Base-by-base conservation (phyloP, 2,797 vertebrate genomes). In the Spizella passerina region DNA sequence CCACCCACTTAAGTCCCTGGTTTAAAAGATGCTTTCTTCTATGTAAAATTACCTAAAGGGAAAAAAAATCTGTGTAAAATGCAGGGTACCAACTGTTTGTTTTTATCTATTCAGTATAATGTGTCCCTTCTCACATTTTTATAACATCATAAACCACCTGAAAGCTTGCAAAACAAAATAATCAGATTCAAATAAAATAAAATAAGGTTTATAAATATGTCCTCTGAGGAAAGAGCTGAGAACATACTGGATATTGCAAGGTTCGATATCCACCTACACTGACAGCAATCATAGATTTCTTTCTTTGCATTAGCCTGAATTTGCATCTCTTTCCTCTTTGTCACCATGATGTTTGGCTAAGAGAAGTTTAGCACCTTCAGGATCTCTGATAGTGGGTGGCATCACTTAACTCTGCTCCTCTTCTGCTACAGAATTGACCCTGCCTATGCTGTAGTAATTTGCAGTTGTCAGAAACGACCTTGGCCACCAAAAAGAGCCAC, bases 371-470 rank as follows among this genome's bases (percentile, higher is more conserved):
- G 53, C 22, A 86, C 13, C 36, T 64, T 53, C 87, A 49, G 34
- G 10, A 63, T 59, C 34, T 60, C 34, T 57, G 36, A 38, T 7
- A 60, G 64, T 32, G 66, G 19, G 53, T 12, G 12, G 49, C 63
- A 86, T 36, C 47, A 64, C n/a, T 88, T 63, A 85, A 82, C 22
- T 63, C 23, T 21, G 49, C 41, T 82, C n/a, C 44, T 71, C 26
- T 53, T 86, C 69, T 65, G 39, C 65, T 49, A 73, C 17, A 68
- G 29, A 41, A 34, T 3, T 79, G 36, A 77, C 50, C 27, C 65
- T 2, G 2, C 20, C 47, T 71, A 36, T 1, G 1, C 23, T 0
- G 0, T 4, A 27, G 14, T 36, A 88, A 71, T 14, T 15, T 69
- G 20, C 22, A 56, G 57, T 16, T 71, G 18, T 16, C 32, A 41